phyloP scores from a whole-genome alignment of 2,888 invertebrate genomes.

The Caradrina kadenii region DNA sequence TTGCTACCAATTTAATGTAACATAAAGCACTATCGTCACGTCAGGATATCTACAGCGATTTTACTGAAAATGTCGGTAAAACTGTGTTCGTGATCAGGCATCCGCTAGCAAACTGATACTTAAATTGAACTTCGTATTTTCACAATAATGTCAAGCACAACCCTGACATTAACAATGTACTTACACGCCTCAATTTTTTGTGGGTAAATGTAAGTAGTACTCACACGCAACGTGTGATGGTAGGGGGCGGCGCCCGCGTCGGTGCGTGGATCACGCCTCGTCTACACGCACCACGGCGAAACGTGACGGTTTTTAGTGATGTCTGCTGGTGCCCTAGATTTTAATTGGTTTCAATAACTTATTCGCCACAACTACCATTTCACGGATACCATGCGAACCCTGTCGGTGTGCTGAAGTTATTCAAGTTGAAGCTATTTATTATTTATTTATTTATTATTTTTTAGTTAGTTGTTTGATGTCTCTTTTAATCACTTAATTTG shows the following conservation, averaged over 20 bases:
- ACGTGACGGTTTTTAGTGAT: not conserved
- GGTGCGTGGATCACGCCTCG: not conserved
- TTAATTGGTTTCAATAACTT: slow-evolving; percentile 5
- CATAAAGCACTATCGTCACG: too few species aligned
- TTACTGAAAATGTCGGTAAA: too few species aligned
- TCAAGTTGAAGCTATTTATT: too few species aligned
- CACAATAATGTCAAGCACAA: not conserved
- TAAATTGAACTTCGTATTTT: too few species aligned
- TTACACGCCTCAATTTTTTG: slow-evolving; percentile 3
- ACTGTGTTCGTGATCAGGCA: too few species aligned
- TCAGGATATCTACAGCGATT: too few species aligned
- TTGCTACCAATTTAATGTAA: too few species aligned
- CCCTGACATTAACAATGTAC: slow-evolving; percentile 13
- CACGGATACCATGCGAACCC: too few species aligned
- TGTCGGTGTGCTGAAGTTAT: too few species aligned
- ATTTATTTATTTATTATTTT: too few species aligned
- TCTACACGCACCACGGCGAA: not conserved
- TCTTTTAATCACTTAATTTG: not conserved
- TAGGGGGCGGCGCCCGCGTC: slow-evolving; percentile 6
- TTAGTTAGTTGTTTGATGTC: too few species aligned
- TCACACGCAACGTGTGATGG: not conserved
- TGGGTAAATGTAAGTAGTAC: slow-evolving; percentile 1
- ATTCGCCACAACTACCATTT: not conserved
- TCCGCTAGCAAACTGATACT: too few species aligned
- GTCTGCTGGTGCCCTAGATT: not conserved